Evolutionary conservation across 2,888 invertebrate genomes (phyloP), one percentile per base, ranked within the genome.

Genomic region (Coleophora deauratella): DNA sequence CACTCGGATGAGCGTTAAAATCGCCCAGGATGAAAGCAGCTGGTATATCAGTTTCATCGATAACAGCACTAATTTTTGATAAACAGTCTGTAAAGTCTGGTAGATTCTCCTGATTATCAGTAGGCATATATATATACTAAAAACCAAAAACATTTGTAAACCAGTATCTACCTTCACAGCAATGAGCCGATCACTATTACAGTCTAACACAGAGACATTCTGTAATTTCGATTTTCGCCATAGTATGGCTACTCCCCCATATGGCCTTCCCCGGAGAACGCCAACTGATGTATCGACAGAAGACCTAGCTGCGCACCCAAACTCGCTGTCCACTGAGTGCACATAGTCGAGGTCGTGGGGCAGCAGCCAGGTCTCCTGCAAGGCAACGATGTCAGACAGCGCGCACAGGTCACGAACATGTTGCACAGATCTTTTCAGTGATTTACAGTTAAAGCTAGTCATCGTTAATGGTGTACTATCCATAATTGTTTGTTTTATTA

Each of bases 371-470:
- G n/a, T n/a, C n/a, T n/a, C n/a, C n/a, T n/a, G n/a, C n/a, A n/a
- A n/a, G n/a, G n/a, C n/a, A 42, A 37, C 27, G 37, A 9, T 32
- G 41, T 33, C 13, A 44, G 13, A 28, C 27, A 9, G 28, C 35
- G 13, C n/a, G 34, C 47, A 47, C 8, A 44, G 9, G 12, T 38
- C 21, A 33, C 40, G 32, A 8, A 47, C 15, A 36, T 37, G 27
- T 3, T 43, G 34, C 2, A 43, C 13, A 10, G 44, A 47, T 3
- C 40, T 27, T 14, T 45, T 38, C 27, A 47, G 9, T 31, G 27
- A 33, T 37, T 43, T 47, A 37, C 40, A 44, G 27, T 47, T 47
- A 35, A 42, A 47, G 30, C 34, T 43, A 10, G 40, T 37, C 10
- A 44, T 14, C 36, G 30, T 41, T 32, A 14, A 27, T 13, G 14